Evolutionary conservation across 2,888 invertebrate species (phyloP).

Genomic region (Ephialtes manifestator): DNA sequence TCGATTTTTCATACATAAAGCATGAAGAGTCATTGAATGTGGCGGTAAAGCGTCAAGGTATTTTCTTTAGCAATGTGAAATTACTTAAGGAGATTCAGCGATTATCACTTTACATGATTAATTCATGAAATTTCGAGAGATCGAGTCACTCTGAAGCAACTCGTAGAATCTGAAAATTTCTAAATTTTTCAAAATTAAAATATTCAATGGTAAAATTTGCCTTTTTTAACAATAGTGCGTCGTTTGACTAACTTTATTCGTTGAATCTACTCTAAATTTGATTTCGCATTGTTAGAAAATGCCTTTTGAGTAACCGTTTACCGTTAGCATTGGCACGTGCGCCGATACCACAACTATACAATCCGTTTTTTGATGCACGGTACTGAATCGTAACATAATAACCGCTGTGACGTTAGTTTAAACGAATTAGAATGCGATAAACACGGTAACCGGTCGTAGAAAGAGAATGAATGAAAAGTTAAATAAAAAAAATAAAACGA

Average conservation of each 20-base stretch:
- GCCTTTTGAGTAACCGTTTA: not conserved
- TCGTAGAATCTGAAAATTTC: no score
- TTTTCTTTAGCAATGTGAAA: not conserved
- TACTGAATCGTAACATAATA: conserved; percentile 17
- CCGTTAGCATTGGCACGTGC: not conserved
- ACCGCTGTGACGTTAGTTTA: conserved; percentile 44
- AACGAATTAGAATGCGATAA: conserved; percentile 46
- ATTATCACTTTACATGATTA: no score
- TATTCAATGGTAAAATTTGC: no score
- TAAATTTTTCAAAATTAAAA: no score
- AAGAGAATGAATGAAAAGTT: conserved; percentile 27
- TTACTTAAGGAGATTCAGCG: not conserved
- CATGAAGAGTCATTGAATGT: not conserved
- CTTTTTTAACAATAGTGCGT: no score
- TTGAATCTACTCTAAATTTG: not conserved
- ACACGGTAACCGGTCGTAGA: conserved; percentile 27
- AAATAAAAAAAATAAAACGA: conserved; percentile 28
- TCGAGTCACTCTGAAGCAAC: no score
- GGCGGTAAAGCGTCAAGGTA: not conserved
- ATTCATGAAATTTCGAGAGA: no score
- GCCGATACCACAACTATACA: conserved; percentile 2
- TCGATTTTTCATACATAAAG: not conserved
- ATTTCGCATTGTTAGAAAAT: not conserved
- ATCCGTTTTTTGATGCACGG: conserved; percentile 1
- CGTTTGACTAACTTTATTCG: no score